Evolutionary conservation across 2,888 invertebrate species (phyloP), one percentile per base, ranked within the genome.

Genomic region (Salpingus planirostris): DNA sequence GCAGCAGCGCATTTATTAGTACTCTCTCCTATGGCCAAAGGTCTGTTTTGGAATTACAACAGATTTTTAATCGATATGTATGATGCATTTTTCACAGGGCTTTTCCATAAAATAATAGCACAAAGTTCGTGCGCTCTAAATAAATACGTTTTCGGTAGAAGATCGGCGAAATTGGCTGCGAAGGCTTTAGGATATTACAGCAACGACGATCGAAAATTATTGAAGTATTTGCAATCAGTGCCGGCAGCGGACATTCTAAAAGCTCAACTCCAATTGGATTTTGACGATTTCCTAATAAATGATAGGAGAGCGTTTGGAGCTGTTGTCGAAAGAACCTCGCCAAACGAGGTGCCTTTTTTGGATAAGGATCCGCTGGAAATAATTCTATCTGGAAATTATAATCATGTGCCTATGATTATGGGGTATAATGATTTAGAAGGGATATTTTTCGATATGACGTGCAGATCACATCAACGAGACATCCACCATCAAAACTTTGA

Each of bases 1-100:
- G 62, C 59, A 13, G 62, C 66, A 2, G 55, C 62, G 0, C 67
- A 69, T 36, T 67, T 60, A 36, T 55, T 68, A 49, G 61, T 64
- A 50, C 42, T 68, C 3, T 66, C 67, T 0, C 64, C 67, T 14
- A 59, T 65, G 44, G 52, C 66, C 1, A 62, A 57, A 38, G 52
- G 51, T 42, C n/a, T n/a, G n/a, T n/a, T n/a, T n/a, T n/a, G n/a
- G n/a, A 42, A 30, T 21, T 21, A 7, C n/a, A n/a, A n/a, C n/a
- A n/a, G n/a, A n/a, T n/a, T n/a, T n/a, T n/a, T n/a, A n/a, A n/a
- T n/a, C n/a, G n/a, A n/a, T n/a, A n/a, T n/a, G n/a, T n/a, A n/a
- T n/a, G n/a, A n/a, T n/a, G n/a, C n/a, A n/a, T n/a, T n/a, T n/a
- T n/a, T n/a, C n/a, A n/a, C n/a, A 32, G 32, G 61, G 50, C 42